Evolutionary conservation across 2,113 vertebrate genomes (phyloP), one percentile per base, ranked within the genome.

Genomic region (Microcebus tavaratra): DNA sequence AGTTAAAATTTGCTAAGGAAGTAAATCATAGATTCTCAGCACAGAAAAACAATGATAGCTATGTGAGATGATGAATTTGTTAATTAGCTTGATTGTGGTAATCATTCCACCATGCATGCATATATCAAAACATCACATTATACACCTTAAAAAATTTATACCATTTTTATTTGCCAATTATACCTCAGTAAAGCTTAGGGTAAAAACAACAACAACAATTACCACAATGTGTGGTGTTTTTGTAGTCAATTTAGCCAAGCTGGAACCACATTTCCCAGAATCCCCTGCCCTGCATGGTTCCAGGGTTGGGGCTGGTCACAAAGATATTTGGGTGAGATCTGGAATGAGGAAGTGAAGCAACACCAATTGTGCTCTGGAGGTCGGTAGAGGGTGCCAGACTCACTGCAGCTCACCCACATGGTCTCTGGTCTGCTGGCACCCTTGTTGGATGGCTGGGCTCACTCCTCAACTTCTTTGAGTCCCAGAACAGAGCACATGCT

Each of bases 341-440:
- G 65, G 31, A 93, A 42, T 57, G 42, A 15, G 21, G 6, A 94
- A 65, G 73, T 2, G 14, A 84, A 70, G 36, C 23, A 8, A 27
- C 61, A 75, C 8, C 55, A 68, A 1, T 6, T 39, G 48, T 29
- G 25, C 23, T 45, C 29, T n/a, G 10, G 20, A 55, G 17, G 18
- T 34, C 3, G 1, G 0, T 21, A 21, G 2, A 23, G n/a, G n/a
- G 50, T 2, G 0, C 31, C 34, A 23, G 31, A 23, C 27, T 29
- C 2, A 1, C 31, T 20, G 70, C 0, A 34, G 55, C 20, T 17
- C 2, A 31, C 31, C 9, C 8, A 6, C 1, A 1, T 9, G 10
- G 29, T 17, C 0, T 0, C 76, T n/a, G 36, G 14, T 78, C 61
- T 55, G 2, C 50, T 1, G 8, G 23, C 53, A 36, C 5, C 18